Conservation (phyloP, 64 coral and sea anemone genomes). For the Montipora cactus region DNA sequence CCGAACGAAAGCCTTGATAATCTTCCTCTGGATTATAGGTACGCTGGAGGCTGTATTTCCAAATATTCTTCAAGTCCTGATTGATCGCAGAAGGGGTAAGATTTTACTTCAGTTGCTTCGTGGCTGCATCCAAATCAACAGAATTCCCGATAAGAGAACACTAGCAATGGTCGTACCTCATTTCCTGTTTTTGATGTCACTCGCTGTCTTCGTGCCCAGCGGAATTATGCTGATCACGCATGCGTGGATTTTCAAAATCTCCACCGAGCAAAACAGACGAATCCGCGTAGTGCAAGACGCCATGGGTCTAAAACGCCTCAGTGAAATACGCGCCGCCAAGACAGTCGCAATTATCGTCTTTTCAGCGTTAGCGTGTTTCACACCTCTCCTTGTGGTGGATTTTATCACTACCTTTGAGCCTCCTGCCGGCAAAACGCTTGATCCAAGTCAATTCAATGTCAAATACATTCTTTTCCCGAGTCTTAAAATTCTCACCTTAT, state of each 20-base stretch:
- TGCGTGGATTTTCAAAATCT: conserved; percentile 31
- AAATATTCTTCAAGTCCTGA: not conserved
- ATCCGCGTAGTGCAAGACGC: conserved; percentile 11
- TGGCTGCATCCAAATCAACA: conserved; percentile 18
- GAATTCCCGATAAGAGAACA: not conserved
- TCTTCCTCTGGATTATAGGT: conserved; percentile 1
- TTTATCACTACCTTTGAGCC: conserved; percentile 14
- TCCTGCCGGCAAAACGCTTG: not conserved
- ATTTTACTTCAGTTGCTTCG: not conserved
- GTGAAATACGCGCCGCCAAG: conserved; percentile 49
- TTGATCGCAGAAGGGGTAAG: not conserved
- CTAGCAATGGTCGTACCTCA: not conserved
- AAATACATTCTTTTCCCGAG: conserved; percentile 28
- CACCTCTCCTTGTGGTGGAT: not conserved
- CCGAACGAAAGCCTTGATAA: no score
- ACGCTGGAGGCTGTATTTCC: not conserved
- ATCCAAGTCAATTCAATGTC: not conserved
- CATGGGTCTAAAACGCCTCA: not conserved
- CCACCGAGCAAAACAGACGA: not conserved
- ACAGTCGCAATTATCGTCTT: not conserved
- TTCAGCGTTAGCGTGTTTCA: conserved; percentile 31
- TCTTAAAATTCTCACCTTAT: conserved; percentile 18
- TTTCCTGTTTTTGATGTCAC: conserved; percentile 2
- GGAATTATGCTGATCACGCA: conserved; percentile 32
- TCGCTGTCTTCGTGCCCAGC: conserved; percentile 18